These are phyloP conservation scores for Hermaeophaga mercurialis DNA, from an alignment of 2,888 invertebrate genomes.

Conservation along the genomic window DNA sequence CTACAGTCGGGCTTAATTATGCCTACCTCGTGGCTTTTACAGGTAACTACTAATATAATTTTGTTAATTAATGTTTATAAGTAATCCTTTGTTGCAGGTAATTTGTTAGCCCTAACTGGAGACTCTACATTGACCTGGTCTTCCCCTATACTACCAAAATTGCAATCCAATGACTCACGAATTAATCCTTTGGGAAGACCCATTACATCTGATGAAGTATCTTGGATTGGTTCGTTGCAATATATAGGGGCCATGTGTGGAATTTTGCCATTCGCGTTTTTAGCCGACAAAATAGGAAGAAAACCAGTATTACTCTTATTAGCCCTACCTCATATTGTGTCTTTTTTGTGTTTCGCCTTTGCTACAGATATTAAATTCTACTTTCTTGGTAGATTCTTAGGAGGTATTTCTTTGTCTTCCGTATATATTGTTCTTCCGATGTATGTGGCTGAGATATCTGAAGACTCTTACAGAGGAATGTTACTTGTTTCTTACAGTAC, in stretches of 20 bases:
- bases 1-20: conserved; percentile 19
- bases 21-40: conserved; percentile 30
- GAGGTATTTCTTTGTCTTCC: conserved; percentile 70
- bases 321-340: conserved; percentile 67
- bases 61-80: background rate
- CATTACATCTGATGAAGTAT: conserved; percentile 52
- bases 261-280: conserved; percentile 70
- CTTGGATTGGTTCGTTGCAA: conserved; percentile 61
- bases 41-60: conserved; percentile 26
- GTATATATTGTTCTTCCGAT: conserved; percentile 76
- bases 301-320: conserved; percentile 70
- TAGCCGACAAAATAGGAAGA: conserved; percentile 69
- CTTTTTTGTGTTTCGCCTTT: conserved; percentile 39
- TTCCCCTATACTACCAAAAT: conserved; percentile 40
- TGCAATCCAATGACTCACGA: conserved; percentile 34
- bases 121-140: conserved; percentile 59
- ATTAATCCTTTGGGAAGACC: conserved; percentile 48
- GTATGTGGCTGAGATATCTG: conserved; percentile 85
- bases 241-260: conserved; percentile 62
- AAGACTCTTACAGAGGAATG: conserved; percentile 77
- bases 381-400: conserved; percentile 63
- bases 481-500: conserved; percentile 71
- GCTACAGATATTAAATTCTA: conserved; percentile 34
- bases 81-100: conserved; percentile 50
- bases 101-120: conserved; percentile 54